phyloP scores from a whole-genome alignment of 2,113 vertebrate species.

The Corvus cornix region DNA sequence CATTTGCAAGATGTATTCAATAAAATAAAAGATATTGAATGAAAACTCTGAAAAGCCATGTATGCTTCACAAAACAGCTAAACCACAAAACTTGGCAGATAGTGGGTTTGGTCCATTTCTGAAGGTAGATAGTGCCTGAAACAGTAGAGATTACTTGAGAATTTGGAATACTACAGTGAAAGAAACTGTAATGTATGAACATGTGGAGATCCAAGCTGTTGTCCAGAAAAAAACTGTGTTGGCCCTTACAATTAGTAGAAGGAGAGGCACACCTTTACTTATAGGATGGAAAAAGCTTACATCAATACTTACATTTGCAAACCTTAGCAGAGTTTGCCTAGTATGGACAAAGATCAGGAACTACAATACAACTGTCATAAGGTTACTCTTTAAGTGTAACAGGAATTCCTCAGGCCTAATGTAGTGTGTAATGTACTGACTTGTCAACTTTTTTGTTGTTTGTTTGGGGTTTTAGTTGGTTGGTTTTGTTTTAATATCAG shows the following conservation, averaged over 20 bases:
- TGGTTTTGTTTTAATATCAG: neutral
- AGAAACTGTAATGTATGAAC: neutral
- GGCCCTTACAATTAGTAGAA: neutral
- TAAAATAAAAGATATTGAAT: neutral
- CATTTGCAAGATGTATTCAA: neutral
- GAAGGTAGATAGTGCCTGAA: neutral
- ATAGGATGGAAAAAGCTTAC: neutral
- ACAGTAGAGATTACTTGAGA: neutral
- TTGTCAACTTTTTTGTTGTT: neutral
- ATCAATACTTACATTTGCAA: neutral
- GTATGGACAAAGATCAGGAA: neutral
- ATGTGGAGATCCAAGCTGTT: neutral
- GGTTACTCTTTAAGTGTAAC: neutral
- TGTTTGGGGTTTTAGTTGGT: neutral
- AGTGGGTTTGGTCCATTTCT: neutral
- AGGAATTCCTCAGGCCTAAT: neutral
- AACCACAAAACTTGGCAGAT: neutral
- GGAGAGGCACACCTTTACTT: neutral
- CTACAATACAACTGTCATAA: neutral
- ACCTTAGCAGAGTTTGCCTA: neutral
- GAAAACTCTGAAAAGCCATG: neutral
- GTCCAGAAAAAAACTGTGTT: neutral
- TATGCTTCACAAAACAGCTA: neutral
- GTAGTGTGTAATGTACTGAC: neutral
- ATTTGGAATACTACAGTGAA: neutral